A percentile compares a stretch with the other conserved stretches of the same genome.
Evolutionary conservation across 2,888 invertebrate species (phyloP).

Genomic region (Apamea monoglypha): DNA sequence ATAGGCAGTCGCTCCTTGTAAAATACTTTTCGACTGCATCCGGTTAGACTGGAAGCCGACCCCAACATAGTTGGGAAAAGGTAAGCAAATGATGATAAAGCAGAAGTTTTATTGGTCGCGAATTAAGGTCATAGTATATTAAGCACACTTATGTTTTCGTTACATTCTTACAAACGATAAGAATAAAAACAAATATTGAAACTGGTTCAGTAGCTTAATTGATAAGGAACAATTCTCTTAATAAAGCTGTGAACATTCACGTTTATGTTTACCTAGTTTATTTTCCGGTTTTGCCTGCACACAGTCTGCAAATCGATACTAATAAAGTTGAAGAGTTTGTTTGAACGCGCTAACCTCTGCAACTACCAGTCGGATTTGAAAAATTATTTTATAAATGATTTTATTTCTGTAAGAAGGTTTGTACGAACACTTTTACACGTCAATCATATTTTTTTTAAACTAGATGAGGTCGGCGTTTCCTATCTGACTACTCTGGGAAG

Average conservation of each 20-base stretch:
- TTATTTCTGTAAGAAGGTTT: too few species aligned
- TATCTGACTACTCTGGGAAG: too few species aligned
- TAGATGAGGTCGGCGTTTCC: too few species aligned
- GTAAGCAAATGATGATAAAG: too few species aligned
- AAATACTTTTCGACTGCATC: background rate
- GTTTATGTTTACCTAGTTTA: background rate
- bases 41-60: background rate
- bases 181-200: constrained; percentile 15
- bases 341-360: too few species aligned
- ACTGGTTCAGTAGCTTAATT: constrained; percentile 31
- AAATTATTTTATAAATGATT: too few species aligned
- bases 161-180: constrained; percentile 20
- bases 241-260: constrained; percentile 16
- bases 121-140: constrained; percentile 2
- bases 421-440: too few species aligned
- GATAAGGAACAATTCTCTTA: constrained; percentile 18
- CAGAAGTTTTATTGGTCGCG: background rate
- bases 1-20: background rate
- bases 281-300: background rate
- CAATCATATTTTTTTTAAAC: too few species aligned
- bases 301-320: too few species aligned
- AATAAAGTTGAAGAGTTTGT: too few species aligned
- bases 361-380: too few species aligned
- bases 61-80: background rate
- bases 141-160: background rate